A percentile compares a stretch with the other conserved stretches of the same genome.
These are phyloP conservation scores for Planiliza haematocheilus DNA, from an alignment of 2,113 vertebrate genomes.

Conservation along the genomic window DNA sequence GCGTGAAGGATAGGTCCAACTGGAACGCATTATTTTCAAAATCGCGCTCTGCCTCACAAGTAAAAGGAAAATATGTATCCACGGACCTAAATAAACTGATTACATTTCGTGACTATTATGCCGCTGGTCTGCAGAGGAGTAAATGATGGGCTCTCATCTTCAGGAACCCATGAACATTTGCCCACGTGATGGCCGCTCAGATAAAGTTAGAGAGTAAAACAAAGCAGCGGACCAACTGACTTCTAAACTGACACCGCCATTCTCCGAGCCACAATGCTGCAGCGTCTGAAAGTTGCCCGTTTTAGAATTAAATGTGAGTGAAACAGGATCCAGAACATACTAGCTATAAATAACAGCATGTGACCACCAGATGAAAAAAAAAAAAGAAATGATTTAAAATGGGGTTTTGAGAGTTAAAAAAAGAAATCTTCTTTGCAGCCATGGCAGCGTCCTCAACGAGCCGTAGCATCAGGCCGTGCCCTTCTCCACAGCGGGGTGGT, in stretches of 20 bases:
- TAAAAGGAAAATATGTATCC: too few species aligned
- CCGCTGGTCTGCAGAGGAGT: too few species aligned
- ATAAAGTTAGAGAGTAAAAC: not conserved
- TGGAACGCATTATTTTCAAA: too few species aligned
- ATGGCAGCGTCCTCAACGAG: slow-evolving; percentile 28
- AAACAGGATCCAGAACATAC: slow-evolving; percentile 3
- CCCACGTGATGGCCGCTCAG: not conserved
- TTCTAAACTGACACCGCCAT: too few species aligned
- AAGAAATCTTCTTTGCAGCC: slow-evolving; percentile 21
- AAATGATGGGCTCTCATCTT: not conserved
- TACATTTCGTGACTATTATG: too few species aligned
- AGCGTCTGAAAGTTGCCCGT: not conserved
- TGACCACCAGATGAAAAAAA: slow-evolving; percentile 9
- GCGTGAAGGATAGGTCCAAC: too few species aligned
- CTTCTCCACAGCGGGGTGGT: slow-evolving; percentile 27
- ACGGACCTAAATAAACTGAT: too few species aligned
- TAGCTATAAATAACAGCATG: slow-evolving; percentile 24
- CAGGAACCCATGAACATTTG: not conserved
- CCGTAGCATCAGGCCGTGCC: slow-evolving; percentile 10
- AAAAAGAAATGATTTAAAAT: not conserved
- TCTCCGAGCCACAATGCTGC: not conserved
- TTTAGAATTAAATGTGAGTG: slow-evolving; percentile 6
- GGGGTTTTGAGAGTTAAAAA: not conserved
- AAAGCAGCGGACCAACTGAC: not conserved
- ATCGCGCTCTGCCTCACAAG: too few species aligned